Conservation (phyloP, 1,140 invertebrate species). For the Leptinotarsa defecta region DNA sequence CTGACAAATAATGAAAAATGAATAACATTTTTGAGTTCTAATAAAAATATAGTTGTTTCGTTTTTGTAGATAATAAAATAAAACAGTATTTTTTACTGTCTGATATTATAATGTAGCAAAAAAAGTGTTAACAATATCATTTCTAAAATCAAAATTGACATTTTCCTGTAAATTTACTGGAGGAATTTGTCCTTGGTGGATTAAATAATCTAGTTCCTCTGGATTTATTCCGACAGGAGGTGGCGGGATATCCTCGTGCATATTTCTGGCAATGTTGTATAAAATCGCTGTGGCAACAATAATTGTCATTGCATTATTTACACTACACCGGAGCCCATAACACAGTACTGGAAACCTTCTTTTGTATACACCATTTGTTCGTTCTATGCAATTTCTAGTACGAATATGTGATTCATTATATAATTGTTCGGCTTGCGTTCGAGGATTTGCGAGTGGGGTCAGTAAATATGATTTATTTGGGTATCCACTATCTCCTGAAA, state of each 20-base stretch:
- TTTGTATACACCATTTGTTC: conserved; percentile 28
- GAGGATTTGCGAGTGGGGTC: conserved; percentile 27
- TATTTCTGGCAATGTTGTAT: conserved; percentile 17
- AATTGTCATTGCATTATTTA: conserved; percentile 1
- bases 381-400: conserved; percentile 26
- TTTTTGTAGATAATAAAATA: not conserved
- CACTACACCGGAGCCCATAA: conserved; percentile 15
- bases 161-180: too few relatives aligned
- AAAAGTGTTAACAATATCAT: conserved; percentile 3
- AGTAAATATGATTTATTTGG: conserved; percentile 24
- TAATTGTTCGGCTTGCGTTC: conserved; percentile 1
- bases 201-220: conserved; percentile 13
- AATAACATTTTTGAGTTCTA: too few relatives aligned
- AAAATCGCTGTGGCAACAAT: conserved; percentile 21
- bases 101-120: not conserved
- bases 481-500: conserved; percentile 32
- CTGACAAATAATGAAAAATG: too few relatives aligned
- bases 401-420: conserved; percentile 27
- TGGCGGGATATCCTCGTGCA: conserved; percentile 12
- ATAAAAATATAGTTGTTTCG: not conserved
- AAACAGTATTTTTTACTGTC: not conserved
- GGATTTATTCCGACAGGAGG: not conserved
- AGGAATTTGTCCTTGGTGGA: not conserved
- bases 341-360: conserved; percentile 19
- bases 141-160: too few relatives aligned